These are phyloP conservation scores for Drosophila micromelanica DNA, from an alignment of 1,140 invertebrate species.

Conservation along the genomic window DNA sequence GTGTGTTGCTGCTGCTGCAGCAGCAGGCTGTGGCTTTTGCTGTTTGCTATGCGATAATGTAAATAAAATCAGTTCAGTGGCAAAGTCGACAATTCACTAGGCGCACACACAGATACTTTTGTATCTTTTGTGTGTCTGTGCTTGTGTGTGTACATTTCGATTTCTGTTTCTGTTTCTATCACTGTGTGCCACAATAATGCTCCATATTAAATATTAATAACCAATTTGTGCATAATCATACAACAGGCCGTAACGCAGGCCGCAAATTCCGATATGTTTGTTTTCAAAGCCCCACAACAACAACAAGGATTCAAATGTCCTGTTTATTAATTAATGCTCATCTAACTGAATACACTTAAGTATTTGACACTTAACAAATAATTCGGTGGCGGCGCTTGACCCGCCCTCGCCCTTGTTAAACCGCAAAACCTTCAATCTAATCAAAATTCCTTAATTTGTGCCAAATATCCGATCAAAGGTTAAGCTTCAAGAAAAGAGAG, in stretches of 20 bases:
- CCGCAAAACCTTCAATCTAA: too few relatives aligned
- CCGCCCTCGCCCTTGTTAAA: too few relatives aligned
- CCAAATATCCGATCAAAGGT: too few relatives aligned
- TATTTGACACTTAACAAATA: too few relatives aligned
- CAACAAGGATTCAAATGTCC: too few relatives aligned
- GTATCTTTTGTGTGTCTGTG: not conserved
- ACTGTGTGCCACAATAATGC: constrained; percentile 9
- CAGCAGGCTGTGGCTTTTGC: not conserved
- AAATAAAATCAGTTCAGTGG: constrained; percentile 61
- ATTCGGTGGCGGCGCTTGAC: too few relatives aligned
- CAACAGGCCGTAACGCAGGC: constrained; percentile 27
- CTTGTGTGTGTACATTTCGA: not conserved
- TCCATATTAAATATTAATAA: constrained; percentile 61
- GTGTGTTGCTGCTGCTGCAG: constrained; percentile 18
- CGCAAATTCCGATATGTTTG: constrained; percentile 12
- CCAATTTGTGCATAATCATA: constrained; percentile 66
- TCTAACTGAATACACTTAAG: too few relatives aligned
- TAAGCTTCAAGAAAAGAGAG: too few relatives aligned
- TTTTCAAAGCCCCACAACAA: too few relatives aligned
- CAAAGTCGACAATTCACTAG: constrained; percentile 61
- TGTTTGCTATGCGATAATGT: constrained; percentile 39
- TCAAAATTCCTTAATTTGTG: too few relatives aligned
- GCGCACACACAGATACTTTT: constrained; percentile 5
- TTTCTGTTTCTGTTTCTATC: not conserved
- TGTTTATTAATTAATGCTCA: too few relatives aligned